Evolutionary conservation across 2,888 invertebrate genomes (phyloP).

Genomic region (Ennomos fuscantarius): DNA sequence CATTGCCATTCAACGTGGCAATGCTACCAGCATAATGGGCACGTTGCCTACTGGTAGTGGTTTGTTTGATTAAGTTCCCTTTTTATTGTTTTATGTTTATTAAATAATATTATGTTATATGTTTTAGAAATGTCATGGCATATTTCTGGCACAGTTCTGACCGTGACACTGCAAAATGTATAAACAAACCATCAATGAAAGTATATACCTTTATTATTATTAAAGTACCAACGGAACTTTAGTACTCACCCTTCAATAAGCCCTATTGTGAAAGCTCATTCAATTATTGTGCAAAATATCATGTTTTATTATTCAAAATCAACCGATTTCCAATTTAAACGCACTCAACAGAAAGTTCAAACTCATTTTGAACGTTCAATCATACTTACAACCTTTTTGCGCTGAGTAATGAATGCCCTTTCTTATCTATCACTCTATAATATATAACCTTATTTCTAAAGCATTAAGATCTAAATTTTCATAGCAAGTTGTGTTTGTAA

Average conservation of each 20-base stretch:
- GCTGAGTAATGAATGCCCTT: constrained; percentile 6
- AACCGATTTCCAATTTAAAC: constrained; percentile 32
- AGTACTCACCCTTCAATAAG: constrained; percentile 38
- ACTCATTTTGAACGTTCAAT: constrained; percentile 7
- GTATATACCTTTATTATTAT: constrained; percentile 3
- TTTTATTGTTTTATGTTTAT: no score
- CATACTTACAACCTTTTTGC: constrained; percentile 14
- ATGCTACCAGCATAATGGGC: no score
- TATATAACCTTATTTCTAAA: constrained; percentile 5
- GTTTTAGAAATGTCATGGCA: no score
- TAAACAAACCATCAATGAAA: constrained; percentile 1
- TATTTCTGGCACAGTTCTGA: neutral
- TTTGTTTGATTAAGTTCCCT: no score
- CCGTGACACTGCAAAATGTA: constrained; percentile 10
- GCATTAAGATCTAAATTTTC: neutral
- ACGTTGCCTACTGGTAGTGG: no score
- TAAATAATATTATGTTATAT: no score
- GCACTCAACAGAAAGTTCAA: accelerated
- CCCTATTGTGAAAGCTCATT: constrained; percentile 52
- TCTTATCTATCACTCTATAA: neutral
- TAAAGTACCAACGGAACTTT: constrained; percentile 34
- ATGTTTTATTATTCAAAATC: constrained; percentile 7
- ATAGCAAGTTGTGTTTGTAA: constrained; percentile 25
- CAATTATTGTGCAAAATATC: constrained; percentile 53
- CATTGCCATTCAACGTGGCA: no score